phyloP scores from a whole-genome alignment of 2,888 invertebrate species.

The Amitus sp. region DNA sequence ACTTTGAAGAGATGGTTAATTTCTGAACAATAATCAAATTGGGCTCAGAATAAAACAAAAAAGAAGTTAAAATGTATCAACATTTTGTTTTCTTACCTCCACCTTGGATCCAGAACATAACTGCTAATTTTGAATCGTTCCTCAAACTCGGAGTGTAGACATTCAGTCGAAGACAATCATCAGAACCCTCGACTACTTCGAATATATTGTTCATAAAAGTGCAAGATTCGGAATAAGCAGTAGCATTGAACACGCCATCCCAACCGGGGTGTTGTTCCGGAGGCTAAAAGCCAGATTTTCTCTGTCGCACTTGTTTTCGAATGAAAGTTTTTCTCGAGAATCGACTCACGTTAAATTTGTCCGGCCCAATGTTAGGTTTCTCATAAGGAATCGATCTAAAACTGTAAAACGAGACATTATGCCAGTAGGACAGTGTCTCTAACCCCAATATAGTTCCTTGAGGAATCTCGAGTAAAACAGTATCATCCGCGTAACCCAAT shows the following conservation, averaged over 20 bases:
- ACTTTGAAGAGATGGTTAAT: too few relatives aligned
- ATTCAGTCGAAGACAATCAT: slow-evolving; percentile 56
- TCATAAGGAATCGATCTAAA: slow-evolving; percentile 58
- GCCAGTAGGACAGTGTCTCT: slow-evolving; percentile 44
- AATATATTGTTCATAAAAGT: slow-evolving; percentile 50
- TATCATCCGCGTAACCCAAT: slow-evolving; percentile 42
- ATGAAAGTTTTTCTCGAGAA: not conserved
- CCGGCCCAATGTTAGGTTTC: slow-evolving; percentile 48
- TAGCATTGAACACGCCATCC: slow-evolving; percentile 56
- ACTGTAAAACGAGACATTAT: slow-evolving; percentile 49
- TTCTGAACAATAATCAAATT: too few relatives aligned
- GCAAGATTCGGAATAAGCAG: slow-evolving; percentile 49
- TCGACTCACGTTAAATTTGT: slow-evolving; percentile 52
- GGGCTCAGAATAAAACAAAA: too few relatives aligned
- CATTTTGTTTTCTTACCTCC: too few relatives aligned
- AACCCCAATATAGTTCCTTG: slow-evolving; percentile 53
- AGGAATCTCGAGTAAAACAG: slow-evolving; percentile 48
- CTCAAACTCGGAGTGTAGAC: slow-evolving; percentile 53
- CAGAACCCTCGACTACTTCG: slow-evolving; percentile 48
- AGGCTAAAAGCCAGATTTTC: slow-evolving; percentile 12
- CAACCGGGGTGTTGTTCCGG: slow-evolving; percentile 52
- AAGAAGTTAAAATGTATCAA: too few relatives aligned
- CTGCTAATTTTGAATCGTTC: slow-evolving; percentile 50
- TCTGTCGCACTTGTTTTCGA: not conserved
- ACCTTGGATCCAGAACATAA: slow-evolving; percentile 55